Evolutionary conservation across 2,888 invertebrate species (phyloP).

Genomic region (Cyrtodaria siliqua): DNA sequence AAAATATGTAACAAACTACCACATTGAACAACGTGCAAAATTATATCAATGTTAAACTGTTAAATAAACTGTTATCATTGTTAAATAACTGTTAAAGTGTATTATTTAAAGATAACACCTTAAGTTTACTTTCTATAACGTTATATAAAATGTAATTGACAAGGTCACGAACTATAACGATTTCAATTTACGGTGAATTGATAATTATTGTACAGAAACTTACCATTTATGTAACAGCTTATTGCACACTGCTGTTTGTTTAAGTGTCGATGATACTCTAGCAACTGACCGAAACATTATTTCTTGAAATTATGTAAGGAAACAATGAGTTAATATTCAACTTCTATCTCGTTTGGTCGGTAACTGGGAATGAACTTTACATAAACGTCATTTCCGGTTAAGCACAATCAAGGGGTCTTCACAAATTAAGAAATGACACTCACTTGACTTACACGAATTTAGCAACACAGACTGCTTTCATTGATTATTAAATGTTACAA

Average conservation of each 20-base stretch:
- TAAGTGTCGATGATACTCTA: conserved; percentile 33
- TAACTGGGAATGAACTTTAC: conserved; percentile 4
- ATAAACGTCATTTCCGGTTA: conserved; percentile 49
- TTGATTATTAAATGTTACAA: too few species aligned
- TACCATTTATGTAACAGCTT: conserved; percentile 14
- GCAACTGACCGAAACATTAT: conserved; percentile 49
- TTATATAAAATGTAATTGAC: not conserved
- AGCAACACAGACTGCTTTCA: too few species aligned
- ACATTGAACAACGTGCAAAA: too few species aligned
- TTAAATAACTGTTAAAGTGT: too few species aligned
- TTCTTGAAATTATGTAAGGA: not conserved
- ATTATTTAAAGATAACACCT: too few species aligned
- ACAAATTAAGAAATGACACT: not conserved
- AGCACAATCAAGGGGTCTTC: not conserved
- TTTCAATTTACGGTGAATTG: not conserved
- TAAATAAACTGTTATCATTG: too few species aligned
- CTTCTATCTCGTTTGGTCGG: too few species aligned
- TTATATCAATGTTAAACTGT: too few species aligned
- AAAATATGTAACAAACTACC: too few species aligned
- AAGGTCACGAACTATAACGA: conserved; percentile 44
- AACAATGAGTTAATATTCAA: not conserved
- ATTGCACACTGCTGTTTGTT: not conserved
- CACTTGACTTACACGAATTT: too few species aligned
- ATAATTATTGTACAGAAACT: not conserved
- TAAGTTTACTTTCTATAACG: conserved; percentile 39